Conservation (phyloP, 2,888 invertebrate genomes). For the Phytoseiulus persimilis region DNA sequence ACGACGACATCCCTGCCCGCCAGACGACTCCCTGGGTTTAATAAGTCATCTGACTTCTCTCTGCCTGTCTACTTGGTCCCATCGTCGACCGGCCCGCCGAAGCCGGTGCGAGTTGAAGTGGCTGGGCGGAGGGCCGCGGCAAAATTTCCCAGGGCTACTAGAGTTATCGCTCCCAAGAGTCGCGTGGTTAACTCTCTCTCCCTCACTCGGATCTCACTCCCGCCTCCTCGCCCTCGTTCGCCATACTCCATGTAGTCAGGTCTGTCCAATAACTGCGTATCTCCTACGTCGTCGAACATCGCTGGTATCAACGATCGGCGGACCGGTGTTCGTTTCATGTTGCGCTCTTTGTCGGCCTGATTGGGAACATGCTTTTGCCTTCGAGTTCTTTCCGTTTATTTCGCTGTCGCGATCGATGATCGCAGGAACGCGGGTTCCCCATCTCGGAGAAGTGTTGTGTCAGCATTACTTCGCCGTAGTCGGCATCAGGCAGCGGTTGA, state of each 20-base stretch:
- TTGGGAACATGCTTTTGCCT: background rate
- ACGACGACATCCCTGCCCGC: background rate
- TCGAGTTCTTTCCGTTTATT: background rate
- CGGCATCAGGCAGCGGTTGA: too few species aligned
- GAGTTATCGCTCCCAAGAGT: background rate
- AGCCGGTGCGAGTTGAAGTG: background rate
- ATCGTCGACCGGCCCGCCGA: background rate
- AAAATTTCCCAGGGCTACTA: background rate
- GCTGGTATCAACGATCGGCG: background rate
- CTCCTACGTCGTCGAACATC: background rate
- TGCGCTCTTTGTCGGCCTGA: background rate
- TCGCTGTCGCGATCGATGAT: background rate
- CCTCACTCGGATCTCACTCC: background rate
- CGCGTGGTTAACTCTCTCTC: background rate
- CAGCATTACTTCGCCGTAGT: too few species aligned
- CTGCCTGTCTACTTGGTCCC: background rate
- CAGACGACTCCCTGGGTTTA: background rate
- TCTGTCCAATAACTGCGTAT: background rate
- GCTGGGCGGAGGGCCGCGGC: background rate
- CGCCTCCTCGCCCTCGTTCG: background rate
- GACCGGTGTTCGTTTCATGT: background rate
- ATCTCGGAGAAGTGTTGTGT: too few species aligned
- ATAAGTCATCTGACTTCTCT: background rate
- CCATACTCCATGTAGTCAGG: background rate
- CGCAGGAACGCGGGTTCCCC: too few species aligned